Conservation (phyloP, 2,797 vertebrate genomes). For the Antennarius maculatus region DNA sequence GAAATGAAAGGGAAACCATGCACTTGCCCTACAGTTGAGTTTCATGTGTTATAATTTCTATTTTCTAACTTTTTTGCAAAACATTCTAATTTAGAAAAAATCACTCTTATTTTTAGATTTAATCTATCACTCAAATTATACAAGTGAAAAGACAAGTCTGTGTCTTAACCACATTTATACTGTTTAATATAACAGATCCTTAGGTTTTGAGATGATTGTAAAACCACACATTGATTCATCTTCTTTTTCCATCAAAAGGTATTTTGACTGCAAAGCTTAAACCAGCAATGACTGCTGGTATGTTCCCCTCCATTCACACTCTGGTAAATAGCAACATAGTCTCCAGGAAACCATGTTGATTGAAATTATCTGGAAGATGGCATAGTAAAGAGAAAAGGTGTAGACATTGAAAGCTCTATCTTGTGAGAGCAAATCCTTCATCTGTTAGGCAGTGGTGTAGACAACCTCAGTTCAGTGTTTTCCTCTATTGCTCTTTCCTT, state of each 20-base stretch:
- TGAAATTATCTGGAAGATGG: slow-evolving; percentile 67
- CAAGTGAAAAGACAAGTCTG: slow-evolving; percentile 30
- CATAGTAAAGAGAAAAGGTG: slow-evolving; percentile 63
- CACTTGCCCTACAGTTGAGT: too few species aligned
- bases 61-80: too few species aligned
- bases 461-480: slow-evolving; percentile 30
- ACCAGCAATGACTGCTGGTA: slow-evolving; percentile 68
- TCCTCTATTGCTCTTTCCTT: slow-evolving; percentile 38
- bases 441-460: slow-evolving; percentile 20
- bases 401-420: slow-evolving; percentile 59
- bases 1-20: too few species aligned
- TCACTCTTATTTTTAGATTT: slow-evolving; percentile 6
- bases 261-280: slow-evolving; percentile 72
- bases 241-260: slow-evolving; percentile 43
- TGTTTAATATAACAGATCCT: slow-evolving; percentile 60
- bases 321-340: slow-evolving; percentile 79
- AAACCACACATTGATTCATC: slow-evolving; percentile 51
- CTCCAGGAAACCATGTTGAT: slow-evolving; percentile 76
- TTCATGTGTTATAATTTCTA: too few species aligned
- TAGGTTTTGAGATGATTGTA: slow-evolving; percentile 56
- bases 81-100: too few species aligned
- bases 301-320: slow-evolving; percentile 59
- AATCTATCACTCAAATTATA: slow-evolving; percentile 15
- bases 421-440: slow-evolving; percentile 37
- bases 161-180: slow-evolving; percentile 43